These are phyloP conservation scores for Chlorodrepanis virens DNA, from an alignment of 2,113 vertebrate genomes.

Conservation along the genomic window DNA sequence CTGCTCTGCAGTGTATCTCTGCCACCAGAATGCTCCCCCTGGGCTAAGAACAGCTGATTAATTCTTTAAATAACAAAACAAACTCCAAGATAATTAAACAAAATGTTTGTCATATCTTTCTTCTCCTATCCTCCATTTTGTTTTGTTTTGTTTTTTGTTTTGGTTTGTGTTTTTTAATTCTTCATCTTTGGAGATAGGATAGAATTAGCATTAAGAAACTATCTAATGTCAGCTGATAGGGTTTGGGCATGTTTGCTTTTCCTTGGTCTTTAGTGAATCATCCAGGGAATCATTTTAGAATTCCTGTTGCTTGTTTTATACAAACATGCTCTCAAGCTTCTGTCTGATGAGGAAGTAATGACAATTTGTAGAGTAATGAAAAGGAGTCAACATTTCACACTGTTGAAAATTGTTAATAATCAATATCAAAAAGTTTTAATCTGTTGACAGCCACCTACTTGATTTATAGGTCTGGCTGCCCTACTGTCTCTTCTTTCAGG, in stretches of 20 bases:
- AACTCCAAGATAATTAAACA: background rate
- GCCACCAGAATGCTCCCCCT: background rate
- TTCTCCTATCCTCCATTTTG: background rate
- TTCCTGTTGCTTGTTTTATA: background rate
- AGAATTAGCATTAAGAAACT: background rate
- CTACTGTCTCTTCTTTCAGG: background rate
- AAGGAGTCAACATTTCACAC: background rate
- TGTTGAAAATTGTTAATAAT: slow-evolving; percentile 26
- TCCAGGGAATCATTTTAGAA: background rate
- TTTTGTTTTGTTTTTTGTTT: background rate
- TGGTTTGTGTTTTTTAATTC: background rate
- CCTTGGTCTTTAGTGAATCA: background rate
- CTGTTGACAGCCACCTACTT: background rate
- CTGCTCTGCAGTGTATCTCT: background rate
- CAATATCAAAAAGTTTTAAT: slow-evolving; percentile 20
- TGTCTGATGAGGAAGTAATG: slow-evolving; percentile 10
- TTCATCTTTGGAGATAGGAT: background rate
- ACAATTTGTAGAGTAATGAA: slow-evolving; percentile 20
- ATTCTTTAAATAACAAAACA: background rate
- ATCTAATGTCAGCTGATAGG: background rate
- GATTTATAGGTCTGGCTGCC: background rate
- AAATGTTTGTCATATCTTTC: background rate
- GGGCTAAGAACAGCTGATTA: background rate
- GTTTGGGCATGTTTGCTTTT: background rate
- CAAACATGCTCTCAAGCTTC: background rate